A percentile compares a stretch with the other conserved stretches of the same genome.
Conservation (phyloP, 2,113 vertebrate species). For the Thamnaconus septentrionalis region DNA sequence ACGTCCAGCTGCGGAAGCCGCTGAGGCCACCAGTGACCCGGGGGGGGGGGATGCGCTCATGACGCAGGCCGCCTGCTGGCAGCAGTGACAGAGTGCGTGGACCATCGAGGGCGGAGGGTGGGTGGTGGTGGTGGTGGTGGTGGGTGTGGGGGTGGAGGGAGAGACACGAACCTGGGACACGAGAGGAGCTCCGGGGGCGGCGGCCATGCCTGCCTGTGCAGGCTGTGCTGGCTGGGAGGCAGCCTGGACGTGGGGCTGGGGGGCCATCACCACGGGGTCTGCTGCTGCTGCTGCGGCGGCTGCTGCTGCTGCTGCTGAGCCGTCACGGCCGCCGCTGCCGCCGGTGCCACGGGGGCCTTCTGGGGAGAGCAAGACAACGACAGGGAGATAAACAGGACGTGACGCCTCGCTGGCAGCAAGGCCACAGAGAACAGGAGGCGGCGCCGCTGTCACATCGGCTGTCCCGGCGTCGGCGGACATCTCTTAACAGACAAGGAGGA, state of each 20-base stretch:
- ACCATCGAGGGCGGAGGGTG: conserved; percentile 24
- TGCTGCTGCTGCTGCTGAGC: conserved; percentile 70
- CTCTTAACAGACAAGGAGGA: conserved; percentile 59
- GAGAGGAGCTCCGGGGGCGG: conserved; percentile 76
- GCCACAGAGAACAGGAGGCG: conserved; percentile 75
- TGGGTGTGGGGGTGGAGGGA: not conserved
- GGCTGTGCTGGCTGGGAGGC: conserved; percentile 66
- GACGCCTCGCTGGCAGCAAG: conserved; percentile 76
- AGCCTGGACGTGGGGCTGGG: conserved; percentile 61
- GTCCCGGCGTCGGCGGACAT: conserved; percentile 65
- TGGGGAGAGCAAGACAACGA: conserved; percentile 70
- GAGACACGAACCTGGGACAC: conserved; percentile 78
- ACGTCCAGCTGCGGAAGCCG: conserved; percentile 57
- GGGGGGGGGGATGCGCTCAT: conserved; percentile 24
- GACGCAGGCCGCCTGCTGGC: conserved; percentile 64
- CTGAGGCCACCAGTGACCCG: conserved; percentile 18
- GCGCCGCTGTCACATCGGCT: conserved; percentile 73
- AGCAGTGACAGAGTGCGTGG: conserved; percentile 57
- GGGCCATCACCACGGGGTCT: conserved; percentile 63
- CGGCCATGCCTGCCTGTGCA: conserved; percentile 66
- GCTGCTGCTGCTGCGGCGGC: conserved; percentile 74
- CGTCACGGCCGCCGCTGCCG: conserved; percentile 69
- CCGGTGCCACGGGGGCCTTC: conserved; percentile 67
- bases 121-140: not conserved
- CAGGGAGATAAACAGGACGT: conserved; percentile 78